phyloP scores from a whole-genome alignment of 1,140 invertebrate genomes.

The Drosophila setifemur region DNA sequence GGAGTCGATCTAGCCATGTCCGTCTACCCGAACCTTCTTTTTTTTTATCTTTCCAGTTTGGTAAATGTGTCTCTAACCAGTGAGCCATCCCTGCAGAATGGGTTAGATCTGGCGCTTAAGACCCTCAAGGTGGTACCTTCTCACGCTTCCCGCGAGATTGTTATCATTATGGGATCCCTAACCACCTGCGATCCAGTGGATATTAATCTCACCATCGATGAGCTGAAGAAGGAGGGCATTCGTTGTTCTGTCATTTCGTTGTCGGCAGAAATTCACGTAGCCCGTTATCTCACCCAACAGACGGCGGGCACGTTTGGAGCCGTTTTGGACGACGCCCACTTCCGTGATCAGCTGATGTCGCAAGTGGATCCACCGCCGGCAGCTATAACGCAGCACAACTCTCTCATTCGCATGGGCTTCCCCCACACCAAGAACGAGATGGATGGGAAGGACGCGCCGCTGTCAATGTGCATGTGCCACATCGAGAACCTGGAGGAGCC shows the following conservation, averaged over 20 bases:
- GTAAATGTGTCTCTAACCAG: conserved; percentile 87
- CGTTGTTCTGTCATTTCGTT: conserved; percentile 97
- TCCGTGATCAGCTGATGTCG: conserved; percentile 89
- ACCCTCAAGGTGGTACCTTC: conserved; percentile 94
- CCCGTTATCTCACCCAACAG: conserved; percentile 90
- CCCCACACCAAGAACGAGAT: conserved; percentile 85
- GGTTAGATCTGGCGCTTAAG: conserved; percentile 93
- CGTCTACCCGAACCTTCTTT: too few relatives aligned
- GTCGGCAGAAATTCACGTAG: conserved; percentile 96
- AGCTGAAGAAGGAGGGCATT: conserved; percentile 88
- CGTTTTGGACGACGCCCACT: conserved; percentile 95
- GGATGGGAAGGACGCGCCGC: conserved; percentile 86
- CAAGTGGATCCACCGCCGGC: conserved; percentile 95
- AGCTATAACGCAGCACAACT: conserved; percentile 90
- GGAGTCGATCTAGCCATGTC: too few relatives aligned
- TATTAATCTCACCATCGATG: conserved; percentile 91
- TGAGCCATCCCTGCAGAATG: conserved; percentile 97
- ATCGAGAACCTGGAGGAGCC: conserved; percentile 88
- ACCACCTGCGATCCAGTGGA: conserved; percentile 98
- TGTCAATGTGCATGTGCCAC: conserved; percentile 95
- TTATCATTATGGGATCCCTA: conserved; percentile 95
- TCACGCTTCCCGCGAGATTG: conserved; percentile 96
- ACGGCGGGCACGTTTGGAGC: conserved; percentile 84
- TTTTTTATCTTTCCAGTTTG: conserved; percentile 78
- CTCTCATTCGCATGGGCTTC: conserved; percentile 96